These are phyloP conservation scores for Psittacula cyanocephala DNA, from an alignment of 2,113 vertebrate genomes.

Conservation along the genomic window DNA sequence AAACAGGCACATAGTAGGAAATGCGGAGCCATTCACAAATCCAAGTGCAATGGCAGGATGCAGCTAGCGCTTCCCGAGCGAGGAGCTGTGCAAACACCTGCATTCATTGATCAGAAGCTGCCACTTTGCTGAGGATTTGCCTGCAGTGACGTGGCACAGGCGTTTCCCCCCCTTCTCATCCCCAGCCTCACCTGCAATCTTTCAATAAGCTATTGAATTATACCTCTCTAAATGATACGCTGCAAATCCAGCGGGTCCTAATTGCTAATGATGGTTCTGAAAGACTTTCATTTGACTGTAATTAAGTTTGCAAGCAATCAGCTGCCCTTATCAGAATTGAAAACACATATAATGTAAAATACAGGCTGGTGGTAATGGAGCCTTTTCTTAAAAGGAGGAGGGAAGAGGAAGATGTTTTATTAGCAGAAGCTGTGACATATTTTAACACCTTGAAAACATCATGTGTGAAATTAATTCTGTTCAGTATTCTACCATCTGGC, in stretches of 20 bases:
- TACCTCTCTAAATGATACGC: constrained; percentile 51
- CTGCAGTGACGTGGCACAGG: neutral
- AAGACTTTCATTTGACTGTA: constrained; percentile 64
- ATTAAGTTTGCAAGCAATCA: constrained; percentile 72
- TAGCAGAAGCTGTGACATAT: constrained; percentile 54
- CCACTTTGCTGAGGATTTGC: neutral
- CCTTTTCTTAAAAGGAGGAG: neutral
- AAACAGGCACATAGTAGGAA: neutral
- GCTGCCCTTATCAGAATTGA: constrained; percentile 53
- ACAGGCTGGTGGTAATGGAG: neutral
- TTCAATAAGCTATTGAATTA: constrained; percentile 58
- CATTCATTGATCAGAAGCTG: constrained; percentile 20
- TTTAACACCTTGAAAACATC: constrained; percentile 61
- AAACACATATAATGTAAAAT: constrained; percentile 47
- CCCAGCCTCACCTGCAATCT: constrained; percentile 56
- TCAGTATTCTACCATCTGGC: constrained; percentile 55
- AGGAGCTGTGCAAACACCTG: neutral
- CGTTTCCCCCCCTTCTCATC: constrained; percentile 17
- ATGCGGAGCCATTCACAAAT: neutral
- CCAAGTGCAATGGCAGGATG: neutral
- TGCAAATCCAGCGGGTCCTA: constrained; percentile 47
- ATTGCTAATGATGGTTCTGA: constrained; percentile 67
- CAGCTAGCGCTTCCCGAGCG: neutral
- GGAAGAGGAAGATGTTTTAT: constrained; percentile 44
- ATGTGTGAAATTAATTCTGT: constrained; percentile 68